These are phyloP conservation scores for Erannis defoliaria DNA, from an alignment of 2,888 invertebrate genomes.

Conservation along the genomic window DNA sequence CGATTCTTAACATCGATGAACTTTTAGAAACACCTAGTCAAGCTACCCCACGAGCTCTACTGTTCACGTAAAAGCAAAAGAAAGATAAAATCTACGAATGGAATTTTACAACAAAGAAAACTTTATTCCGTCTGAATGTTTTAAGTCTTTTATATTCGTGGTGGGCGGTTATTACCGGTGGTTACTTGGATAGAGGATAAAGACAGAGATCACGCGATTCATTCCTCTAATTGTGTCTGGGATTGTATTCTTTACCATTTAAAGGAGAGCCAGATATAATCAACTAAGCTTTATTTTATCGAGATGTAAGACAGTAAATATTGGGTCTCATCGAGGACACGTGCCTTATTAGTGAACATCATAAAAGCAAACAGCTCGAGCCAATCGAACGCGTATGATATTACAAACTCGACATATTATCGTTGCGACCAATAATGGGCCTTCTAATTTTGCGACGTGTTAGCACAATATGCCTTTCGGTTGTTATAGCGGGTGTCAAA, in stretches of 20 bases:
- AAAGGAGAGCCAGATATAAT: slow-evolving; percentile 25
- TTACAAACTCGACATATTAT: slow-evolving; percentile 32
- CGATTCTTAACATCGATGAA: too few relatives aligned
- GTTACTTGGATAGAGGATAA: slow-evolving; percentile 67
- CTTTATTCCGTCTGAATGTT: slow-evolving; percentile 57
- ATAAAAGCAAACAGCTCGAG: slow-evolving; percentile 28
- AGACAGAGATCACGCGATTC: slow-evolving; percentile 74
- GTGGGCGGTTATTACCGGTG: slow-evolving; percentile 66
- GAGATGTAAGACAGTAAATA: slow-evolving; percentile 42
- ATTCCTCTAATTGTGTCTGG: slow-evolving; percentile 71
- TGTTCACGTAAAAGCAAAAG: slow-evolving; percentile 2
- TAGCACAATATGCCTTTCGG: slow-evolving; percentile 46
- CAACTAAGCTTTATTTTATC: slow-evolving; percentile 32
- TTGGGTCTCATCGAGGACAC: slow-evolving; percentile 24
- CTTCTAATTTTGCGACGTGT: slow-evolving; percentile 47
- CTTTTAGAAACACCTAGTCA: too few relatives aligned
- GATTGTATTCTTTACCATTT: slow-evolving; percentile 35
- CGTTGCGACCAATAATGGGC: slow-evolving; percentile 35
- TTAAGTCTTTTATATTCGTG: slow-evolving; percentile 64
- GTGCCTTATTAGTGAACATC: slow-evolving; percentile 33
- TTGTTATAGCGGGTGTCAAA: slow-evolving; percentile 68
- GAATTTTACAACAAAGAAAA: slow-evolving; percentile 62
- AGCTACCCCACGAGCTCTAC: too few relatives aligned
- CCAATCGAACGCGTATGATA: slow-evolving; percentile 30
- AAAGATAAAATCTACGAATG: slow-evolving; percentile 46